Base-by-base conservation (phyloP, 2,113 vertebrate genomes). In the Planiliza haematocheilus region DNA sequence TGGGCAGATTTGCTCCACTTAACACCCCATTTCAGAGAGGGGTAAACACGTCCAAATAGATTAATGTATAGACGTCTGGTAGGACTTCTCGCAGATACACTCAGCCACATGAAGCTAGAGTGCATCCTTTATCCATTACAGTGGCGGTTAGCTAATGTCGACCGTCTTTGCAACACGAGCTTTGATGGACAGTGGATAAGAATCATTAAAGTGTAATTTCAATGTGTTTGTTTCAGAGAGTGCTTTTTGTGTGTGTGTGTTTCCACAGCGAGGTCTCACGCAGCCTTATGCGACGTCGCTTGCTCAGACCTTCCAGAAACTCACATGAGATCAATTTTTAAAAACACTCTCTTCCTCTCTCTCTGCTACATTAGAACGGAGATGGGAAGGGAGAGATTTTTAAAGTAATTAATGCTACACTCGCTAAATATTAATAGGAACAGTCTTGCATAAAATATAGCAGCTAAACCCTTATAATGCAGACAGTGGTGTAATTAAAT, bases 351-450 rank as follows among this genome's bases (percentile, higher is more conserved):
- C 89, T 90, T 89, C 93, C 93, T 95, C 93, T 96, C 93, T 96
- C 95, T 93, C 90, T 93, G 94, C 94, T 94, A 94, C 95, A 96
- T 97, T 96, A 96, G 96, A 75, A 68, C 41, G 95, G 95, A 95
- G 94, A 96, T 94, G 94, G 94, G 55, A 94, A 91, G 92, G 94
- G 92, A 95, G 94, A 94, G 94, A 95, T 93, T 96, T 97, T 95
- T 71, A 52, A 94, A 95, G 95, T 98, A 97, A 98, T 98, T 97
- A 98, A 98, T 97, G 95, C 95, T 94, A 96, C 95, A 96, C 95
- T 95, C 95, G 92, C 95, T 97, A 95, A 97, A 97, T 98, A 97
- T 97, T 97, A 98, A 98, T 96, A 96, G 93, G 94, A 95, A 95
- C 92, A 94, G 95, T 94, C 95, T 93, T 96, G 95, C 95, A 97